phyloP scores from a whole-genome alignment of 2,113 vertebrate species.

The Callaeas wilsoni region DNA sequence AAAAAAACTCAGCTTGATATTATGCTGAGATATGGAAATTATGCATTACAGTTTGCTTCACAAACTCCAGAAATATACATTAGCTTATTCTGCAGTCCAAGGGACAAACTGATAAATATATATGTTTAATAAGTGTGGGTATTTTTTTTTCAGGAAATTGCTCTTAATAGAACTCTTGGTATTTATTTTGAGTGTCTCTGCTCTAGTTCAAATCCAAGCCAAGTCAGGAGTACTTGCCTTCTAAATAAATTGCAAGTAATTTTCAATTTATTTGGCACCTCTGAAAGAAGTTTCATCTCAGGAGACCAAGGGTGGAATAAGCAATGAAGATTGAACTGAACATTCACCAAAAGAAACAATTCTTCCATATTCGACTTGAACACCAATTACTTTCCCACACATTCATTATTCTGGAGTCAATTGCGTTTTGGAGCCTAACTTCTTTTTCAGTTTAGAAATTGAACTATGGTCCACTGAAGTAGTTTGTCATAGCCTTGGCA shows the following conservation, averaged over 20 bases:
- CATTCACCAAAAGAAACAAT: background rate
- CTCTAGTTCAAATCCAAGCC: background rate
- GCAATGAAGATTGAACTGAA: background rate
- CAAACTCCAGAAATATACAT: background rate
- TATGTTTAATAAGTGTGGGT: rapidly evolving
- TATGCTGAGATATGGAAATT: background rate
- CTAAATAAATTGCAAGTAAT: background rate
- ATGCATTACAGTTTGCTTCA: background rate
- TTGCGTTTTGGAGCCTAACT: background rate
- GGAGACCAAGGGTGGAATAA: background rate
- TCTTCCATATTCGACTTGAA: background rate
- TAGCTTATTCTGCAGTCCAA: background rate
- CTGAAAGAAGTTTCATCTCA: background rate
- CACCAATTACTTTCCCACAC: background rate
- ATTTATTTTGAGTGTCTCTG: background rate
- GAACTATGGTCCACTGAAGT: background rate
- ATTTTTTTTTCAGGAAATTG: background rate
- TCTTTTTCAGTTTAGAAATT: background rate
- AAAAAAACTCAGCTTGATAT: background rate
- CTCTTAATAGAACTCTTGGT: background rate
- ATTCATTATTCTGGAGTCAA: background rate
- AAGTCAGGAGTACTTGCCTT: background rate
- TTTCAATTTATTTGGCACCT: background rate
- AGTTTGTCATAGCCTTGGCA: background rate
- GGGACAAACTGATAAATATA: background rate